These are phyloP conservation scores for Rhagophthalmus giganteus DNA, from an alignment of 2,888 invertebrate genomes.

Conservation along the genomic window DNA sequence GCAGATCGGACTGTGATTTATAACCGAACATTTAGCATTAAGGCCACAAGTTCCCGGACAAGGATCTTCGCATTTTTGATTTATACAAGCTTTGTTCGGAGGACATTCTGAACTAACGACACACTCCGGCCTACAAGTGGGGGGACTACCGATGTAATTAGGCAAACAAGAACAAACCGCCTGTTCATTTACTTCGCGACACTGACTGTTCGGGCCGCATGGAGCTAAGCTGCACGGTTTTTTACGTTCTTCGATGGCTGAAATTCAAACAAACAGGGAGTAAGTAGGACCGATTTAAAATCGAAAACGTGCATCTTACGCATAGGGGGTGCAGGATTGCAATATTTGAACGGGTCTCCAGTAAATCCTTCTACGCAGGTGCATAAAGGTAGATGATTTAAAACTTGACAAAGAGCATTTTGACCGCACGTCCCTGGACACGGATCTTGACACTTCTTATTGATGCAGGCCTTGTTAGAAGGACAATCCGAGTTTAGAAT, in stretches of 20 bases:
- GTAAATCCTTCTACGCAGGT: slow-evolving; percentile 66
- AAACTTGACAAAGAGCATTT: slow-evolving; percentile 71
- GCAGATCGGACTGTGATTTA: slow-evolving; percentile 70
- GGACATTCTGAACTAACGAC: slow-evolving; percentile 72
- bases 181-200: slow-evolving; percentile 54
- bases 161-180: slow-evolving; percentile 60
- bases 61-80: slow-evolving; percentile 74
- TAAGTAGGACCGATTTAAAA: no score
- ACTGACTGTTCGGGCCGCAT: slow-evolving; percentile 58
- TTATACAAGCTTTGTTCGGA: slow-evolving; percentile 70
- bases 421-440: slow-evolving; percentile 76
- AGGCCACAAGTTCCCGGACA: slow-evolving; percentile 73
- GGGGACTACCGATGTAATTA: slow-evolving; percentile 56
- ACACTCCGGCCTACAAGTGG: slow-evolving; percentile 68
- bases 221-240: slow-evolving; percentile 57
- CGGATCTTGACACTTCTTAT: slow-evolving; percentile 74
- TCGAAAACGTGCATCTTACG: slow-evolving; percentile 48
- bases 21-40: slow-evolving; percentile 73
- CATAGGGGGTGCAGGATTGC: slow-evolving; percentile 50
- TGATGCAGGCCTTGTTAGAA: slow-evolving; percentile 71
- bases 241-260: slow-evolving; percentile 46
- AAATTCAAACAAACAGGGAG: no score
- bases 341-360: slow-evolving; percentile 60
- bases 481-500: slow-evolving; percentile 72
- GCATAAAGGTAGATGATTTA: slow-evolving; percentile 73